Percentiles rank a stretch among this genome's conserved stretches.
phyloP scores from a whole-genome alignment of 2,113 vertebrate species.

The Plestiodon gilberti region DNA sequence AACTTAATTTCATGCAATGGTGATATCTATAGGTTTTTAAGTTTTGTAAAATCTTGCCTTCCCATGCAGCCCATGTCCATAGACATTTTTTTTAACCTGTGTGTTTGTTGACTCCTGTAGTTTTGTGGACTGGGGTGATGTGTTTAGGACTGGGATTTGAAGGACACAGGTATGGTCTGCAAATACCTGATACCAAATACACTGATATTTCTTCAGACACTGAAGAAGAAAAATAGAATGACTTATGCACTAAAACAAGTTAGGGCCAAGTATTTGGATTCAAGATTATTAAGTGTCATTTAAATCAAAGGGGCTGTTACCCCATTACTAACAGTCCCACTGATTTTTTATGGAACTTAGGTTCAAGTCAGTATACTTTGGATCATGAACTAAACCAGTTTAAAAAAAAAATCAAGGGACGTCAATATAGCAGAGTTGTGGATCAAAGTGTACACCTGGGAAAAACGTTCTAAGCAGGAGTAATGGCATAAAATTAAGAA shows the following conservation, averaged over 20 bases:
- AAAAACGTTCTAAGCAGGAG: conserved; percentile 47
- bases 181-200: conserved; percentile 56
- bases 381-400: neutral
- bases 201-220: no score
- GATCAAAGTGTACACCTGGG: neutral
- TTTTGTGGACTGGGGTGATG: neutral
- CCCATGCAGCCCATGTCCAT: neutral
- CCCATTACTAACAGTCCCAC: neutral
- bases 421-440: neutral
- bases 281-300: neutral
- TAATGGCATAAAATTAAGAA: conserved; percentile 62
- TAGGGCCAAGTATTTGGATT: neutral
- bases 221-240: conserved; percentile 44
- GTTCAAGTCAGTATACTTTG: neutral
- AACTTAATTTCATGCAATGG: no score
- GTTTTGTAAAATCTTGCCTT: neutral
- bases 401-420: neutral
- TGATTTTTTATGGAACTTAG: neutral
- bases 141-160: neutral
- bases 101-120: neutral
- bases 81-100: neutral
- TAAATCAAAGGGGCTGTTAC: neutral
- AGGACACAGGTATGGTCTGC: conserved; percentile 10
- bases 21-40: no score
- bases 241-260: neutral